These are phyloP conservation scores for Anabacerthia variegaticeps DNA, from an alignment of 2,797 vertebrate genomes.

Conservation along the genomic window DNA sequence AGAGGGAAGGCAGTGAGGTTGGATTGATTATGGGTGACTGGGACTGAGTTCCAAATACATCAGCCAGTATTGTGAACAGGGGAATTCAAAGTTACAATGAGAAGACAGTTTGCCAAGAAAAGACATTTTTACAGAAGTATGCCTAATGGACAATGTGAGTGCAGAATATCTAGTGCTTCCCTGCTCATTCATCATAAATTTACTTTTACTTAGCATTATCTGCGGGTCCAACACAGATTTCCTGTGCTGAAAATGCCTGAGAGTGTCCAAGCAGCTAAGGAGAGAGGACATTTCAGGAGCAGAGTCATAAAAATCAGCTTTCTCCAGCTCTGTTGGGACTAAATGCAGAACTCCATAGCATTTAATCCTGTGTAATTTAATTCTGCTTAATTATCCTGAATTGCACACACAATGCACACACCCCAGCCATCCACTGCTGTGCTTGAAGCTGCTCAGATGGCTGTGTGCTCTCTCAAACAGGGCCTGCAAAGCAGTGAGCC, in stretches of 20 bases:
- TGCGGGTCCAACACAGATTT: not conserved
- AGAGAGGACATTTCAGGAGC: not conserved
- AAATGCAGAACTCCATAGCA: not conserved
- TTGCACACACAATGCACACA: not conserved
- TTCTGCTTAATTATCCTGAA: not conserved
- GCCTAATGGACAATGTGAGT: not conserved
- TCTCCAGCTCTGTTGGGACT: not conserved
- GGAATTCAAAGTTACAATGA: not conserved
- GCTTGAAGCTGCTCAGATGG: not conserved
- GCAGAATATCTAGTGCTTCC: not conserved
- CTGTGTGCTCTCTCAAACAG: not conserved
- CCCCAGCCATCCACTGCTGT: accelerated
- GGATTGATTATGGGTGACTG: not conserved
- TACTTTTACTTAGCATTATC: not conserved
- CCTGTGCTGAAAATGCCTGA: not conserved
- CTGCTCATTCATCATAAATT: not conserved
- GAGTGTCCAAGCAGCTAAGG: not conserved
- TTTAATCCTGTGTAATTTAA: not conserved
- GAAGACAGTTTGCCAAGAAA: not conserved
- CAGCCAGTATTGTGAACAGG: not conserved
- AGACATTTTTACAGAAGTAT: not conserved
- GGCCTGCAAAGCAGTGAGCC: not conserved
- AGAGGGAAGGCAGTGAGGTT: not conserved
- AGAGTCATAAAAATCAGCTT: not conserved
- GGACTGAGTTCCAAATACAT: not conserved